A percentile compares a stretch with the other conserved stretches of the same genome.
Evolutionary conservation across 1,140 invertebrate species (phyloP).

Genomic region (Hyposmocoma kahamanoa): DNA sequence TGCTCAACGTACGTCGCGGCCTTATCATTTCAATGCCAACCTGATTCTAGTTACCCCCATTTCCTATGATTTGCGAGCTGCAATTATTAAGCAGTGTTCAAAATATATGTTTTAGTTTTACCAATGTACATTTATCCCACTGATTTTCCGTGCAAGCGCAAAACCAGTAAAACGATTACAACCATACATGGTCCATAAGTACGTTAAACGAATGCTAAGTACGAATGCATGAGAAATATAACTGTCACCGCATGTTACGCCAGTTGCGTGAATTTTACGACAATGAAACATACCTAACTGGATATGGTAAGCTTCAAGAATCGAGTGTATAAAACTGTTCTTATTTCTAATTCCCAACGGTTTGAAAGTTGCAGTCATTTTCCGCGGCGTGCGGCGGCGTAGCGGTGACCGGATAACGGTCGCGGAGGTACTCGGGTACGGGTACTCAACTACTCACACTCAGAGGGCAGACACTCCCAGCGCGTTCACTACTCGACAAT

Average conservation of each 20-base stretch:
- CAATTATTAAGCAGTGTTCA: too few species aligned
- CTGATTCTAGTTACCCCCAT: too few species aligned
- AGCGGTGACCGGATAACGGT: slow-evolving; percentile 65
- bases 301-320: slow-evolving; percentile 8
- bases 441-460: slow-evolving; percentile 38
- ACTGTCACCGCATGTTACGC: not conserved
- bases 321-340: slow-evolving; percentile 18
- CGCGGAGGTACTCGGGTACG: too few species aligned
- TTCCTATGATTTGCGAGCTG: too few species aligned
- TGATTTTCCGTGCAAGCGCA: too few species aligned
- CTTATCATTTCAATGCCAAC: slow-evolving; percentile 1
- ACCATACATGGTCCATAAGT: too few species aligned
- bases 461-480: slow-evolving; percentile 32
- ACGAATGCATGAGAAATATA: too few species aligned
- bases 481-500: slow-evolving; percentile 5
- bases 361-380: slow-evolving; percentile 28
- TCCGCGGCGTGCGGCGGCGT: slow-evolving; percentile 30
- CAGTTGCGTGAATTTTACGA: slow-evolving; percentile 1
- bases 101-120: too few species aligned
- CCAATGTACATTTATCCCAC: too few species aligned
- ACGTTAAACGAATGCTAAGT: too few species aligned
- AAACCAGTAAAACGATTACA: too few species aligned
- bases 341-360: slow-evolving; percentile 33
- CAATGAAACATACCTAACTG: slow-evolving; percentile 7
- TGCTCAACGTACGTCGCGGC: too few species aligned